Conservation (phyloP, 2,113 vertebrate species). For the Euleptes europaea region DNA sequence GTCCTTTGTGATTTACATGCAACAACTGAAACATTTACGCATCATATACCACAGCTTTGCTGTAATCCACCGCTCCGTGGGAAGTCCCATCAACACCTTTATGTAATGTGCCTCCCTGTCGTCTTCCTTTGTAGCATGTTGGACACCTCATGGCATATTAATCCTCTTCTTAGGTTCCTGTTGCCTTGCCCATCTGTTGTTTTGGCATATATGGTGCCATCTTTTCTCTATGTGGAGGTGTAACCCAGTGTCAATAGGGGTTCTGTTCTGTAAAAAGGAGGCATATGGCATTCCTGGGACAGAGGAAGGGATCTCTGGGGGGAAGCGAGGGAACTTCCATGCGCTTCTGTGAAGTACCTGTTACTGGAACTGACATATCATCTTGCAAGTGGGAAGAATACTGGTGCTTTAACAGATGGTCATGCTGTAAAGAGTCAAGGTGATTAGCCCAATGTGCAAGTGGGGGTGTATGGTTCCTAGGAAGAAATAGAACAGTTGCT, state of each 20-base stretch:
- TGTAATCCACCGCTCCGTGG: not conserved
- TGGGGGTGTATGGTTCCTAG: conserved; percentile 16
- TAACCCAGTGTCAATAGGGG: conserved; percentile 31
- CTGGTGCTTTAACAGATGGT: conserved; percentile 51
- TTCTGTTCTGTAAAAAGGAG: conserved; percentile 15
- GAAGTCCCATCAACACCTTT: conserved; percentile 1
- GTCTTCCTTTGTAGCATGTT: conserved; percentile 22
- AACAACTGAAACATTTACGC: not conserved
- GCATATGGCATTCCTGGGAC: conserved; percentile 40
- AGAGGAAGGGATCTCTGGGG: conserved; percentile 50
- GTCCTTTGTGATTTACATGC: not conserved
- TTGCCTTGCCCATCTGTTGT: conserved; percentile 45
- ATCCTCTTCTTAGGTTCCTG: conserved; percentile 39
- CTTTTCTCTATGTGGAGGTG: conserved; percentile 14
- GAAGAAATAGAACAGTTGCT: conserved; percentile 23
- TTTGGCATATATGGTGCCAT: conserved; percentile 14
- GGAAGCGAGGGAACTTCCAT: conserved; percentile 31
- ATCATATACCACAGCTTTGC: not conserved
- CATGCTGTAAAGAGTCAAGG: conserved; percentile 43
- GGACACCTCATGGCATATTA: conserved; percentile 22
- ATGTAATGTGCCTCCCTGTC: not conserved
- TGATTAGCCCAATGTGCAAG: conserved; percentile 22
- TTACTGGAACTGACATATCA: conserved; percentile 40
- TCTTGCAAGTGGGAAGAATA: conserved; percentile 35
- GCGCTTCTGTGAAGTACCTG: conserved; percentile 34